Evolutionary conservation across 2,113 vertebrate species (phyloP), one percentile per base, ranked within the genome.

Genomic region (Reinhardtius hippoglossoides): DNA sequence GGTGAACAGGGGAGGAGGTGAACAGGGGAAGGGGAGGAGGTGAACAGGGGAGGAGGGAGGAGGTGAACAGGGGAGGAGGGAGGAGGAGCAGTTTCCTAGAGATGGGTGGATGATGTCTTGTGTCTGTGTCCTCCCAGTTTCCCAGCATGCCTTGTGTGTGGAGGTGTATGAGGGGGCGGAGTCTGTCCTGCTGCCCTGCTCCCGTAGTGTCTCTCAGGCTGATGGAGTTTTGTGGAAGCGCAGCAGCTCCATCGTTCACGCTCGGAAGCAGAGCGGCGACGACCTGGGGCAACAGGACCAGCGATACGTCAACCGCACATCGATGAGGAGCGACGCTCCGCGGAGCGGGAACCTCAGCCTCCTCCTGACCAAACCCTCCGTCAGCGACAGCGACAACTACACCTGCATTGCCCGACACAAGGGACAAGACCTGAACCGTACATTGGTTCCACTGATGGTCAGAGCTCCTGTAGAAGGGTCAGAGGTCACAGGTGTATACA

Each of bases 51-150:
- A 37, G 2, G 0, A 37, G 31, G 35, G 12, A 37, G 62, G 40
- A 64, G 2, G 5, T 7, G n/a, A 42, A n/a, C 10, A 15, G 62
- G 15, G 7, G 8, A 44, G 42, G 3, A 9, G 42, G 42, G 42
- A 44, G 42, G 42, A 15, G 14, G 42, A 44, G 1, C 44, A 46
- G 12, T 4, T 13, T 46, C 15, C 13, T 46, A 12, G 44, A 46
- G 44, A 46, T 46, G 27, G 56, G 27, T 5, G 14, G 26, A 27
- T 60, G 26, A 31, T 21, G 10, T 60, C 26, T 16, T 18, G 16
- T 67, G 24, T 54, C 16, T 67, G 66, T 67, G 50, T 60, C 24
- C 56, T n/a, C 27, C 7, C 31, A 71, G 56, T 27, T 59, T 59
- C 16, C 16, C 18, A 48, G 50, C 27, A 55, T 68, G 24, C 24